A percentile compares a stretch with the other conserved stretches of the same genome.
Evolutionary conservation across 2,888 invertebrate species (phyloP).

Genomic region (Luffia ferchaultella): DNA sequence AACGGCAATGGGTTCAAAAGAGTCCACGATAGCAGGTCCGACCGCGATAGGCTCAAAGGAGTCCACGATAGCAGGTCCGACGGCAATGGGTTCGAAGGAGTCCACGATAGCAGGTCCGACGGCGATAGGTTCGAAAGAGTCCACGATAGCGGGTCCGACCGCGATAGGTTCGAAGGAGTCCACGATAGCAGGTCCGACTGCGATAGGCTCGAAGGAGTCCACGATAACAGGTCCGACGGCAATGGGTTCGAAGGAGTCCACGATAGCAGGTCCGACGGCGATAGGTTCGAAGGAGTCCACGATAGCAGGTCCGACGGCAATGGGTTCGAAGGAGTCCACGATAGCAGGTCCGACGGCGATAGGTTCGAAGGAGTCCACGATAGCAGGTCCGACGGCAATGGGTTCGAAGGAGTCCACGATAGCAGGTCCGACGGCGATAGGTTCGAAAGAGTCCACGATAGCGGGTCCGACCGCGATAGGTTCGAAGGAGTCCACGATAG

Average conservation of each 20-base stretch:
- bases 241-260: conserved; percentile 17
- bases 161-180: conserved; percentile 15
- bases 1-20: conserved; percentile 19
- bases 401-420: conserved; percentile 18
- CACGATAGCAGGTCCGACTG: conserved; percentile 6
- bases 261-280: conserved; percentile 15
- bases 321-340: conserved; percentile 13
- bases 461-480: conserved; percentile 9
- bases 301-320: conserved; percentile 8
- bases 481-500: conserved; percentile 15
- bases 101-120: conserved; percentile 22
- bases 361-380: conserved; percentile 17
- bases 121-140: conserved; percentile 18
- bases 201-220: conserved; percentile 12
- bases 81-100: conserved; percentile 9
- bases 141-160: conserved; percentile 14
- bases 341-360: conserved; percentile 21
- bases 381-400: conserved; percentile 20
- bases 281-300: conserved; percentile 15
- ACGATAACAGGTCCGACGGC: conserved; percentile 21
- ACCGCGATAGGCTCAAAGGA: conserved; percentile 16
- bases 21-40: conserved; percentile 12
- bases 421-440: conserved; percentile 11
- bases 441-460: conserved; percentile 14
- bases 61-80: conserved; percentile 4